Percentiles rank a stretch among this genome's conserved stretches.
These are phyloP conservation scores for Pomacea maculata DNA, from an alignment of 1,140 invertebrate genomes.

Conservation along the genomic window DNA sequence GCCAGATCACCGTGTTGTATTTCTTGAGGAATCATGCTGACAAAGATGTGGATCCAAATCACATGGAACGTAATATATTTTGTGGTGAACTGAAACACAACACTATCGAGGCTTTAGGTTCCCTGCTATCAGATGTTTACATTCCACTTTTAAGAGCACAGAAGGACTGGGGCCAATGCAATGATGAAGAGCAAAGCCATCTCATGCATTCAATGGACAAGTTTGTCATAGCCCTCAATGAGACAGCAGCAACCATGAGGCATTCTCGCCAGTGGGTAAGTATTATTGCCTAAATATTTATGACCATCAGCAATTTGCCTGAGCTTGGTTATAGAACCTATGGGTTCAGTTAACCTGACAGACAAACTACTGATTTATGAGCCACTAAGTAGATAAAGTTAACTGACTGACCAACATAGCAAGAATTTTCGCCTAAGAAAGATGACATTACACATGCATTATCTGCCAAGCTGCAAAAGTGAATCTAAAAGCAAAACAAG, in stretches of 20 bases:
- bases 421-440: too few species aligned
- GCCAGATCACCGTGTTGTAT: slow-evolving; percentile 56
- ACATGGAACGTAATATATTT: slow-evolving; percentile 62
- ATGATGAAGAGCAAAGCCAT: slow-evolving; percentile 52
- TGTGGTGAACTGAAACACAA: slow-evolving; percentile 64
- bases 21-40: slow-evolving; percentile 59
- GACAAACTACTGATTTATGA: too few species aligned
- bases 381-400: too few species aligned
- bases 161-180: slow-evolving; percentile 63
- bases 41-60: slow-evolving; percentile 57
- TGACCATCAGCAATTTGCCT: background rate
- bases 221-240: slow-evolving; percentile 56
- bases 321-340: background rate
- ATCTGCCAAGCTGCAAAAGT: too few species aligned
- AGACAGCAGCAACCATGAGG: slow-evolving; percentile 55
- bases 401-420: too few species aligned
- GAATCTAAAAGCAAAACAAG: too few species aligned
- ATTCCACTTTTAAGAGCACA: slow-evolving; percentile 59
- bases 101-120: slow-evolving; percentile 58
- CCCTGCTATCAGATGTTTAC: slow-evolving; percentile 61
- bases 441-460: too few species aligned
- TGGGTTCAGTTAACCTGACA: too few species aligned
- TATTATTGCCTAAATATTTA: background rate
- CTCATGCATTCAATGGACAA: slow-evolving; percentile 61
- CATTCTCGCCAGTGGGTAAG: slow-evolving; percentile 59